Percentiles rank a stretch among this genome's conserved stretches.
Conservation (phyloP, 2,113 vertebrate species). For the Boulengeromyrus knoepffleri region DNA sequence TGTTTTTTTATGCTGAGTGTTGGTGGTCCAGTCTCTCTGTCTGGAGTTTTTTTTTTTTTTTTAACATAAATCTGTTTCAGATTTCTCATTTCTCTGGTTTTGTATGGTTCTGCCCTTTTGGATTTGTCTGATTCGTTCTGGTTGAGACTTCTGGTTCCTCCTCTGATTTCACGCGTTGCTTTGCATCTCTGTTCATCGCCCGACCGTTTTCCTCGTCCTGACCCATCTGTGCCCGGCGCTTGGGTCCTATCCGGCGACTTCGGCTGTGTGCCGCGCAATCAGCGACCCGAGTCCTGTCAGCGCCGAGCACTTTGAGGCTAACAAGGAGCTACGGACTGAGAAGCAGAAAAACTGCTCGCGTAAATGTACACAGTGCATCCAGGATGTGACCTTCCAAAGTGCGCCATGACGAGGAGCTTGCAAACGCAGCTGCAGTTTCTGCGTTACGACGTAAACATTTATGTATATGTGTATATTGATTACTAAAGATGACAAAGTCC, state of each 20-base stretch:
- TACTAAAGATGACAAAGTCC: background rate
- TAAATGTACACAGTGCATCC: background rate
- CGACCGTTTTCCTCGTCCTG: background rate
- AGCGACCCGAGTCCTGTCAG: background rate
- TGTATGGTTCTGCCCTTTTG: background rate
- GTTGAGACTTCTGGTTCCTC: background rate
- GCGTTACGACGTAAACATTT: background rate
- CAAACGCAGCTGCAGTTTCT: background rate
- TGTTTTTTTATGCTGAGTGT: background rate
- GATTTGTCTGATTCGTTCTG: background rate
- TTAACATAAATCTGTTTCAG: background rate
- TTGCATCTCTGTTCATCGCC: background rate
- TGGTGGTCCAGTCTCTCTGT: background rate
- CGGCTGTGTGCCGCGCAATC: background rate
- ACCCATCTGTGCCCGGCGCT: background rate
- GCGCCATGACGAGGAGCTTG: background rate
- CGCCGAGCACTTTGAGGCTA: background rate
- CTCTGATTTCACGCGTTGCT: background rate
- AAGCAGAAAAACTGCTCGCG: background rate
- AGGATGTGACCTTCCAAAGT: background rate
- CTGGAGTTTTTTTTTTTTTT: background rate
- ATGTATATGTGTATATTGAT: conserved; percentile 11
- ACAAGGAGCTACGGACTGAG: background rate
- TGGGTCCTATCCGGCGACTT: background rate
- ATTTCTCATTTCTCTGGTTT: background rate